These are phyloP conservation scores for Drosophila pandora DNA, from an alignment of 1,140 invertebrate species.

Conservation along the genomic window DNA sequence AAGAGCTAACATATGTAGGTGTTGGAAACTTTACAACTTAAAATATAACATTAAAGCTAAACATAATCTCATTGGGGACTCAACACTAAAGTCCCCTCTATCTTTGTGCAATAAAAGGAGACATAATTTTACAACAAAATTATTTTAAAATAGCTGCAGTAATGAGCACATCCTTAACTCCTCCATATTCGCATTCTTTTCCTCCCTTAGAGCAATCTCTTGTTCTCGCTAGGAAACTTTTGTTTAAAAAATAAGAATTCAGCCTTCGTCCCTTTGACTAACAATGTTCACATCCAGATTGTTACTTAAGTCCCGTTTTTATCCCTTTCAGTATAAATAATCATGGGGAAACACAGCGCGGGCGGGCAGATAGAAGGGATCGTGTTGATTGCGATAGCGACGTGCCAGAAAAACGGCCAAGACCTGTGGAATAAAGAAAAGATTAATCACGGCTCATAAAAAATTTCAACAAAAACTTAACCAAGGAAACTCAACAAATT, in stretches of 20 bases:
- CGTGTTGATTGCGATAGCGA: constrained; percentile 89
- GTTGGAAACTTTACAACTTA: constrained; percentile 42
- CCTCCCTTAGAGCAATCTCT: constrained; percentile 31
- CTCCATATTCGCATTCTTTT: constrained; percentile 9
- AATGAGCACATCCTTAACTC: constrained; percentile 34
- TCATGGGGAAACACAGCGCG: constrained; percentile 88
- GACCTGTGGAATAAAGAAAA: constrained; percentile 84
- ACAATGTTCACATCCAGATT: constrained; percentile 48
- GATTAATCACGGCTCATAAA: background rate
- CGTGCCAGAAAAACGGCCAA: constrained; percentile 90
- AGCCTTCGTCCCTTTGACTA: constrained; percentile 80
- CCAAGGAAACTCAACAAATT: constrained; percentile 17
- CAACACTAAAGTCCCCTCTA: constrained; percentile 17
- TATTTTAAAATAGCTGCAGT: constrained; percentile 43
- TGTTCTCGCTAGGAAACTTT: constrained; percentile 56
- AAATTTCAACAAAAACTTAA: background rate
- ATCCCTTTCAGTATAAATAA: constrained; percentile 68
- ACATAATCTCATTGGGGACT: constrained; percentile 62
- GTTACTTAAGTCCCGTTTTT: constrained; percentile 10
- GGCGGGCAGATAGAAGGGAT: constrained; percentile 88
- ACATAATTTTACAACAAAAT: constrained; percentile 36
- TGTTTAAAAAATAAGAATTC: constrained; percentile 66
- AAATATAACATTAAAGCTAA: constrained; percentile 28
- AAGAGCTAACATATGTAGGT: constrained; percentile 47
- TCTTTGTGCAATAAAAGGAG: constrained; percentile 49